Evolutionary conservation across 2,797 vertebrate genomes (phyloP).

Genomic region (Pyrocephalus nanus): DNA sequence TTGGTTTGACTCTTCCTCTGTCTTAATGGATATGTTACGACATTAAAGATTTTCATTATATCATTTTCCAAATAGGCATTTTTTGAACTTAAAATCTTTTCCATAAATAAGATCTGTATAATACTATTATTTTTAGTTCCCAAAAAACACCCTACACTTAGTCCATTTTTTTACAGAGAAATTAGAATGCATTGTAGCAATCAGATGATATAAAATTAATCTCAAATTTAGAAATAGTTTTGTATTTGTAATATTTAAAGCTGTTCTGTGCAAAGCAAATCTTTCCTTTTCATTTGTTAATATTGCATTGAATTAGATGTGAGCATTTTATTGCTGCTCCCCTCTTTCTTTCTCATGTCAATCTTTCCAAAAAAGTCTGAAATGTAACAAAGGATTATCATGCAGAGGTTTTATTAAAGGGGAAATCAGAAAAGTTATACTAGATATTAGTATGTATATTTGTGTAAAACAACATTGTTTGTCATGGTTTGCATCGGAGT

Average conservation of each 20-base stretch:
- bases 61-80: not conserved
- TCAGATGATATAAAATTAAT: not conserved
- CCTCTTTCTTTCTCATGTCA: not conserved
- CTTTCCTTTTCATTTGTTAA: not conserved
- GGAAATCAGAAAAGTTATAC: constrained; percentile 51
- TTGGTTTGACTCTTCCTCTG: not conserved
- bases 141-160: not conserved
- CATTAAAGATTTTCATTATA: not conserved
- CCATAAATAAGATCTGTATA: not conserved
- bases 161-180: not conserved
- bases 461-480: constrained; percentile 65
- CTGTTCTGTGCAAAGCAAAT: not conserved
- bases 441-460: constrained; percentile 67
- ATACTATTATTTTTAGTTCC: not conserved
- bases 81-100: not conserved
- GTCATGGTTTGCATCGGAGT: constrained; percentile 40
- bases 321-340: not conserved
- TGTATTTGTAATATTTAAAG: not conserved
- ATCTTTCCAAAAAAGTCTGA: not conserved
- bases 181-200: not conserved
- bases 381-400: not conserved
- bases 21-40: not conserved
- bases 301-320: not conserved
- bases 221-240: not conserved
- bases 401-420: constrained; percentile 59